These are phyloP conservation scores for Hyles euphorbiae DNA, from an alignment of 1,140 invertebrate species.

Conservation along the genomic window DNA sequence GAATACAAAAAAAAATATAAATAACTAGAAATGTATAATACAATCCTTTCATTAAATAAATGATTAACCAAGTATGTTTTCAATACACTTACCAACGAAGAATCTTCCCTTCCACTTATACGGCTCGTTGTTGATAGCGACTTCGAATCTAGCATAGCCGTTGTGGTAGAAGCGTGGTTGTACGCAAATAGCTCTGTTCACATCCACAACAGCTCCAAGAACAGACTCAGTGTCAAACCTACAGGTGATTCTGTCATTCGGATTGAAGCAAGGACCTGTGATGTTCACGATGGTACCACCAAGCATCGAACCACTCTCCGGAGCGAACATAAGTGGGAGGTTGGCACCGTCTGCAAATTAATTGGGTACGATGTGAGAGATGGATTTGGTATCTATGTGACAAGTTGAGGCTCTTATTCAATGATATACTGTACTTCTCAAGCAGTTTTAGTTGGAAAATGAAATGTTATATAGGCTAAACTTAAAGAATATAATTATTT, in stretches of 20 bases:
- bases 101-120: constrained; percentile 95
- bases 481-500: background rate
- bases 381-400: too few relatives aligned
- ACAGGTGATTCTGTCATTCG: constrained; percentile 84
- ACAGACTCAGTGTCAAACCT: constrained; percentile 86
- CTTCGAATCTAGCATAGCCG: constrained; percentile 92
- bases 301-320: constrained; percentile 96
- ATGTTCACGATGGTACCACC: constrained; percentile 96
- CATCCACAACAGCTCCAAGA: constrained; percentile 83
- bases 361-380: too few relatives aligned
- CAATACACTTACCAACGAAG: constrained; percentile 85
- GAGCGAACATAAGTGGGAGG: constrained; percentile 90
- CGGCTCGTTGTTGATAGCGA: constrained; percentile 88
- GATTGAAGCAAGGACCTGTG: constrained; percentile 90
- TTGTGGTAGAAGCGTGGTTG: constrained; percentile 93
- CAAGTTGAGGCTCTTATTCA: too few relatives aligned
- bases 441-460: background rate
- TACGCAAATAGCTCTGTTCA: constrained; percentile 91
- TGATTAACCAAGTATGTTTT: background rate
- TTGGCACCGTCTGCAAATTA: constrained; percentile 81
- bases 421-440: background rate
- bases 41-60: too few relatives aligned
- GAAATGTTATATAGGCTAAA: too few relatives aligned
- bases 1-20: too few relatives aligned
- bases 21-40: too few relatives aligned